Base-by-base conservation (phyloP, 2,797 vertebrate species). In the Coranthus polyacanthus region DNA sequence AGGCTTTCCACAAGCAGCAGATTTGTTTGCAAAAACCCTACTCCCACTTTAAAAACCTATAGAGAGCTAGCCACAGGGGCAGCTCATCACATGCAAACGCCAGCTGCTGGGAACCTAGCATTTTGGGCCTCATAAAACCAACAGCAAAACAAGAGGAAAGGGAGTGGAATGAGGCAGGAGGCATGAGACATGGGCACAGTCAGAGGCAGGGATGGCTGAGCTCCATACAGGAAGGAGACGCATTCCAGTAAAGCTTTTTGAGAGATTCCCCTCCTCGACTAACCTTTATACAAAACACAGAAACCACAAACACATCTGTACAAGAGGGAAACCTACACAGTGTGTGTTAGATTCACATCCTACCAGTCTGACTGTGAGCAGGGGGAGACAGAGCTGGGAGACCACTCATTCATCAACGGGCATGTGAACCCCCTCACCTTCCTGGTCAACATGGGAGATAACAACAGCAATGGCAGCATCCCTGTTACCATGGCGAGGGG, bases 61-160 rank as follows among this genome's bases (percentile, higher is more conserved):
- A 58, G 53, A 54, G 71, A 36, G 43, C 45, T 26, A 82, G 71
- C 76, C 72, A 68, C 21, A 65, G 78, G 79, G 72, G 68, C 56
- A 75, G 76, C 55, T 84, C 76, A 76, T 88, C 81, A 76, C 83
- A 88, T 73, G 82, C 70, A 82, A 86, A 82, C 62, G 24, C 58
- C 81, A 79, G 77, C 85, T 90, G 84, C 84, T 60, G 74, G 45
- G 75, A 88, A 68, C 60, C 76, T 73, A 69, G 84, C 73, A 76
- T 88, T 89, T 68, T 75, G 55, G 80, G 83, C 64, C 71, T 89
- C 87, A 70, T 93, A 93, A 93, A 93, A 87, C 74, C 86, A 87
- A 87, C 81, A 88, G 78, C 84, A 90, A 91, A 92, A 91, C 78
- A 83, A 81, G 62, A 68, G 26, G 67, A 75, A 74, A 71, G 82